Conservation (phyloP, 2,888 invertebrate species). For the Drosophila rellima region DNA sequence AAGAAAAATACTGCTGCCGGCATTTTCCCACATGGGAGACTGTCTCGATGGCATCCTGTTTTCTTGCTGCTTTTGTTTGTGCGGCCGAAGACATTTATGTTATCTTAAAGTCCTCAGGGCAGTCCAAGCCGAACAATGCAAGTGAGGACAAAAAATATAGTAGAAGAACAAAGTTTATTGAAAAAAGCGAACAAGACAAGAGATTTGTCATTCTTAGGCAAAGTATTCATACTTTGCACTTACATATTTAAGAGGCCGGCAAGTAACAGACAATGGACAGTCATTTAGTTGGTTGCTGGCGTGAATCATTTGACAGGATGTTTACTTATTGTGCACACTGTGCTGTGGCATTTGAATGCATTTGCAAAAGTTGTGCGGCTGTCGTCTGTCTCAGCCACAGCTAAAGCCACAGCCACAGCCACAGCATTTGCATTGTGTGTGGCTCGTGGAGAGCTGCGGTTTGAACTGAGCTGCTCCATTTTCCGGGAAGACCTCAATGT, state of each 20-base stretch:
- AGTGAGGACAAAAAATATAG: constrained; percentile 19
- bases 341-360: constrained; percentile 45
- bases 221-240: constrained; percentile 43
- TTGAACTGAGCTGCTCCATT: constrained; percentile 42
- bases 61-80: constrained; percentile 42
- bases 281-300: constrained; percentile 52
- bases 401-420: background rate
- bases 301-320: constrained; percentile 68
- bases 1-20: constrained; percentile 27
- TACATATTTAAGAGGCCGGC: constrained; percentile 49
- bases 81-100: constrained; percentile 63
- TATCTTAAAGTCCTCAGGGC: constrained; percentile 64
- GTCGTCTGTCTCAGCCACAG: constrained; percentile 29
- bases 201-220: constrained; percentile 64
- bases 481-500: constrained; percentile 59
- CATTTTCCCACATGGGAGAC: constrained; percentile 41
- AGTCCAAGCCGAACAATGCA: constrained; percentile 67
- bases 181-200: constrained; percentile 46
- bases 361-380: constrained; percentile 45
- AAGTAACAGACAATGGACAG: constrained; percentile 48
- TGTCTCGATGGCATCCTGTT: constrained; percentile 44
- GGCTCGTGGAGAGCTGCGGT: constrained; percentile 20
- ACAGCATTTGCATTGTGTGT: constrained; percentile 46
- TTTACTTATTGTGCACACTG: constrained; percentile 60
- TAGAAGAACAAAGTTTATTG: constrained; percentile 16